phyloP scores from a whole-genome alignment of 2,888 invertebrate species.

The Ornithoptera priamus region DNA sequence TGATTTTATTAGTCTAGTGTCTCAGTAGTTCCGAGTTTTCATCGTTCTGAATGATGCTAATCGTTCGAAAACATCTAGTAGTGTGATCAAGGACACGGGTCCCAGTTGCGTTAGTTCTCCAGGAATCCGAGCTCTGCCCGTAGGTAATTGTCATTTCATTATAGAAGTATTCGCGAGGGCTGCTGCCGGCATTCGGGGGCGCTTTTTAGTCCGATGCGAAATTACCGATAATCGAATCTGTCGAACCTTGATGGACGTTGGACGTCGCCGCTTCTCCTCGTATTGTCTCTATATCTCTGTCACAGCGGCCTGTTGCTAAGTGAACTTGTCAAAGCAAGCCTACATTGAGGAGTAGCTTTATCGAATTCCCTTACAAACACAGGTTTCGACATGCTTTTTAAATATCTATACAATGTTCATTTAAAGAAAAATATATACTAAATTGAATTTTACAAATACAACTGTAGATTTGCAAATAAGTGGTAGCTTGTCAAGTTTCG shows the following conservation, averaged over 20 bases:
- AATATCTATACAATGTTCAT: too few relatives aligned
- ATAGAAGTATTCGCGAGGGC: slow-evolving; percentile 67
- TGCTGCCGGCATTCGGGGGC: slow-evolving; percentile 53
- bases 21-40: too few relatives aligned
- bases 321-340: background rate
- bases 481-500: too few relatives aligned
- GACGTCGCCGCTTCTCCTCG: slow-evolving; percentile 35
- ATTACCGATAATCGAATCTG: slow-evolving; percentile 72
- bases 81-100: background rate
- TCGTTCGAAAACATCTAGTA: slow-evolving; percentile 10
- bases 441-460: too few relatives aligned
- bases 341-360: background rate
- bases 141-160: slow-evolving; percentile 78
- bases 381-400: background rate
- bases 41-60: background rate
- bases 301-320: slow-evolving; percentile 12
- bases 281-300: slow-evolving; percentile 29
- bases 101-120: slow-evolving; percentile 51
- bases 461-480: too few relatives aligned
- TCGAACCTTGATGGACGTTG: slow-evolving; percentile 57
- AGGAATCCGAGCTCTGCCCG: slow-evolving; percentile 56
- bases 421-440: too few relatives aligned
- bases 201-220: slow-evolving; percentile 63
- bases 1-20: too few relatives aligned
- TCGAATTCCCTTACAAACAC: background rate